These are phyloP conservation scores for Sarcophaga bullata DNA, from an alignment of 1,140 invertebrate species.

Conservation along the genomic window DNA sequence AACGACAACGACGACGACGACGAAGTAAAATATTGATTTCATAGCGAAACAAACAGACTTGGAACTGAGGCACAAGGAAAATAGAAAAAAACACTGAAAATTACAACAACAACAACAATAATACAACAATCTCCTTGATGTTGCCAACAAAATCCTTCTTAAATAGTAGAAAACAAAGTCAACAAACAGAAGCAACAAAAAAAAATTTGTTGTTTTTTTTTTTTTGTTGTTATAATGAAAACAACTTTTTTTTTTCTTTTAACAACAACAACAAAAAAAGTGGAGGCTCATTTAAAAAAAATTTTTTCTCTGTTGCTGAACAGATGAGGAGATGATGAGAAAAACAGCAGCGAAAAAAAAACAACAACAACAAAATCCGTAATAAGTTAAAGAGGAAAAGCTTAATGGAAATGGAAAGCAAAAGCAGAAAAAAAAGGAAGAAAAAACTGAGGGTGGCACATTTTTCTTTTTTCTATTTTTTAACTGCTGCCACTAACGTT, in stretches of 20 bases:
- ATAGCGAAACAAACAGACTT: not conserved
- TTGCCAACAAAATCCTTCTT: constrained; percentile 14
- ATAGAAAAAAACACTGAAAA: not conserved
- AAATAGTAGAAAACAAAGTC: not conserved
- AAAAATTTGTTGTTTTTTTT: no score
- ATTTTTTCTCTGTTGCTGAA: not conserved
- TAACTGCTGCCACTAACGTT: no score
- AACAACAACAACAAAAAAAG: not conserved
- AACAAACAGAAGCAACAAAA: not conserved
- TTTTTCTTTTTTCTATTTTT: not conserved
- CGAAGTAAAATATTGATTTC: not conserved
- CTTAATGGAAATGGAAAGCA: not conserved
- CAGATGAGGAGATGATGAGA: not conserved
- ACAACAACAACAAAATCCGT: not conserved
- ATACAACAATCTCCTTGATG: not conserved
- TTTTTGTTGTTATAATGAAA: no score
- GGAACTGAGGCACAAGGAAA: not conserved
- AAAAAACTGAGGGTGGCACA: constrained; percentile 4
- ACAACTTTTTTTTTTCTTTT: no score
- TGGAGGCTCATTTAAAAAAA: constrained; percentile 14
- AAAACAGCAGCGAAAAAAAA: not conserved
- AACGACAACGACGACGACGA: no score
- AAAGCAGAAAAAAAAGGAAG: no score
- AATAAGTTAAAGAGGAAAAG: constrained; percentile 24
- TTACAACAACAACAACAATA: not conserved